Conservation (phyloP, 2,888 invertebrate species). For the Ornithoptera alexandrae region DNA sequence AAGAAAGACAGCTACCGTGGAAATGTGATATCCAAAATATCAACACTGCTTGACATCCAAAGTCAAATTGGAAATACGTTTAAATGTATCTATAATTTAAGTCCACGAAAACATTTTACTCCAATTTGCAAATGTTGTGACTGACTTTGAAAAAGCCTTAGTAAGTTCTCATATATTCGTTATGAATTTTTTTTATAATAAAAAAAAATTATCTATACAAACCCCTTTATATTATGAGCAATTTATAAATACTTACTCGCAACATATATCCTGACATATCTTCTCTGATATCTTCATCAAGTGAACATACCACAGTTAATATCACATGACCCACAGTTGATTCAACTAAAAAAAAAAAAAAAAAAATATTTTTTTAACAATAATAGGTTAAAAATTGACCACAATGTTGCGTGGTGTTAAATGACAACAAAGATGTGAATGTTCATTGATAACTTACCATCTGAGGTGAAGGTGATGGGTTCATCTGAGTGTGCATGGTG, state of each 20-base stretch:
- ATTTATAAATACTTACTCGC: constrained; percentile 59
- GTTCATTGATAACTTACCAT: constrained; percentile 81
- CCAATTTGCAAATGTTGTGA: too few relatives aligned
- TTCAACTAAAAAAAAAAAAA: constrained; percentile 84
- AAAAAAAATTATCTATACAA: not conserved
- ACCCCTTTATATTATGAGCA: not conserved
- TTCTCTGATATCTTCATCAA: constrained; percentile 86
- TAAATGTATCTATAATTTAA: too few relatives aligned
- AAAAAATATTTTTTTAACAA: not conserved
- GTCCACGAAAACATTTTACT: too few relatives aligned
- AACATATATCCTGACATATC: constrained; percentile 84
- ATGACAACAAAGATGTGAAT: not conserved
- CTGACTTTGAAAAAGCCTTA: too few relatives aligned
- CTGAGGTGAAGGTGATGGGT: constrained; percentile 94
- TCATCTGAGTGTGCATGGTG: constrained; percentile 79
- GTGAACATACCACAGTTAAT: constrained; percentile 88
- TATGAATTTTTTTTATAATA: too few relatives aligned
- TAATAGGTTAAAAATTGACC: too few relatives aligned
- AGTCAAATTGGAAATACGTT: too few relatives aligned
- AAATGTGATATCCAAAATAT: too few relatives aligned
- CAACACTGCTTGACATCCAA: too few relatives aligned
- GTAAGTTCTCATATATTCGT: too few relatives aligned
- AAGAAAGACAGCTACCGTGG: too few relatives aligned
- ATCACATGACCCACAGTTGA: constrained; percentile 92
- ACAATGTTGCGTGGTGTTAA: not conserved